Evolutionary conservation across 2,888 invertebrate genomes (phyloP).

Genomic region (Mesoligia furuncula): DNA sequence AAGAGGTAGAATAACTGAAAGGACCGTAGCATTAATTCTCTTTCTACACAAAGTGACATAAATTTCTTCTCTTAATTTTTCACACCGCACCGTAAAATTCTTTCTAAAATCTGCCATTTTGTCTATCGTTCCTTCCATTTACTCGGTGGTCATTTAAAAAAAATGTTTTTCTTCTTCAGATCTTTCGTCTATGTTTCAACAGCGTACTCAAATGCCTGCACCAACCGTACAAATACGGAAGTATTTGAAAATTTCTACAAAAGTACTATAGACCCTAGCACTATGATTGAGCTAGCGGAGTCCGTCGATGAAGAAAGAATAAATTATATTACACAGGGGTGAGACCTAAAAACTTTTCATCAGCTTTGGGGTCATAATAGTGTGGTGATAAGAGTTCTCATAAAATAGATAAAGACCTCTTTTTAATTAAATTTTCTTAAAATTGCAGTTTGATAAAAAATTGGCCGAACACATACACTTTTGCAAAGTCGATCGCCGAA

Average conservation of each 20-base stretch:
- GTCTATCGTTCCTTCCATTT: background rate
- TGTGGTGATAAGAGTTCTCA: background rate
- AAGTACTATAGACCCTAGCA: constrained; percentile 5
- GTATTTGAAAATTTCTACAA: constrained; percentile 37
- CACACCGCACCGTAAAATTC: background rate
- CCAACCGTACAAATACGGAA: background rate
- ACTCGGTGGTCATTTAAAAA: background rate
- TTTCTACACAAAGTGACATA: no score
- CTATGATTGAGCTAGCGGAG: constrained; percentile 37
- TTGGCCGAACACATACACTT: constrained; percentile 97
- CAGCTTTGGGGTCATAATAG: background rate
- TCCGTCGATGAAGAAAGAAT: constrained; percentile 33
- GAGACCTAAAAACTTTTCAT: background rate
- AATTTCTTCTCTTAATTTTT: no score
- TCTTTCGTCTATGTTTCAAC: constrained; percentile 47
- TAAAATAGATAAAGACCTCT: background rate
- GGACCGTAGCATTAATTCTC: background rate
- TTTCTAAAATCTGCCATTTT: background rate
- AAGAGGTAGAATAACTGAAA: background rate
- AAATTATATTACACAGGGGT: constrained; percentile 24
- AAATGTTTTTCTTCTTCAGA: background rate
- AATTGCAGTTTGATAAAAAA: constrained; percentile 90
- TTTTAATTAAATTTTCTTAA: background rate
- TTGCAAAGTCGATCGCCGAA: constrained; percentile 96
- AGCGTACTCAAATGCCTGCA: constrained; percentile 36